A percentile compares a stretch with the other conserved stretches of the same genome.
phyloP scores from a whole-genome alignment of 2,888 invertebrate species.

The Apamea anceps region DNA sequence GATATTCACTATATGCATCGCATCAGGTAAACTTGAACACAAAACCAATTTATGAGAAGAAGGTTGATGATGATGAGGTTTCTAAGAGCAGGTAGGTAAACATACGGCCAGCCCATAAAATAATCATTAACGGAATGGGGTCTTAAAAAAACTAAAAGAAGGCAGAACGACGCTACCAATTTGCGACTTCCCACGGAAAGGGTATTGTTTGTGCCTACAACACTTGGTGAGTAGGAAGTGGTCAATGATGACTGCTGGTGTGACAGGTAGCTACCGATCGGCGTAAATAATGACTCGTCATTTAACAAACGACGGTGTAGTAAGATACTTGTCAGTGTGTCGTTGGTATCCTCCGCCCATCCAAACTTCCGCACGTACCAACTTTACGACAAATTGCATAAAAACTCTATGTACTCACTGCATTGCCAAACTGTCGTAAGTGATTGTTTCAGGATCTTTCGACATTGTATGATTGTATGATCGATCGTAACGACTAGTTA shows the following conservation, averaged over 20 bases:
- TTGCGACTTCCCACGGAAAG: conserved; percentile 83
- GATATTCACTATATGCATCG: too few relatives aligned
- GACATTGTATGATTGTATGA: conserved; percentile 43
- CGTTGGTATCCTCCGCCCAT: conserved; percentile 39
- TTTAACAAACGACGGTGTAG: conserved; percentile 71
- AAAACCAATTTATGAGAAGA: not conserved
- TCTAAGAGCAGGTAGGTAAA: conserved; percentile 15
- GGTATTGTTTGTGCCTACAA: conserved; percentile 73
- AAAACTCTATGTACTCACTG: conserved; percentile 16
- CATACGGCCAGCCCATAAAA: conserved; percentile 16
- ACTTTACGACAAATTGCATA: conserved; percentile 58
- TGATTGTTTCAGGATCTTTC: conserved; percentile 63
- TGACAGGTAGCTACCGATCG: conserved; percentile 71
- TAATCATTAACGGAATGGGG: conserved; percentile 35
- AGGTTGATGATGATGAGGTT: conserved; percentile 33
- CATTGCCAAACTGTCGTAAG: conserved; percentile 43
- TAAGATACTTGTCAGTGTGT: not conserved
- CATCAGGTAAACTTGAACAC: not conserved
- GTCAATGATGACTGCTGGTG: conserved; percentile 80
- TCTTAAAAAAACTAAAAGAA: conserved; percentile 38
- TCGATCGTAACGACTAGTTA: conserved; percentile 51
- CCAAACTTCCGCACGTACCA: conserved; percentile 40
- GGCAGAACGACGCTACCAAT: conserved; percentile 69
- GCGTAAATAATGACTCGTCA: conserved; percentile 81
- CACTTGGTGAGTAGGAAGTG: conserved; percentile 79